Evolutionary conservation across 2,888 invertebrate species (phyloP).

Genomic region (Phragmatobia fuliginosa): DNA sequence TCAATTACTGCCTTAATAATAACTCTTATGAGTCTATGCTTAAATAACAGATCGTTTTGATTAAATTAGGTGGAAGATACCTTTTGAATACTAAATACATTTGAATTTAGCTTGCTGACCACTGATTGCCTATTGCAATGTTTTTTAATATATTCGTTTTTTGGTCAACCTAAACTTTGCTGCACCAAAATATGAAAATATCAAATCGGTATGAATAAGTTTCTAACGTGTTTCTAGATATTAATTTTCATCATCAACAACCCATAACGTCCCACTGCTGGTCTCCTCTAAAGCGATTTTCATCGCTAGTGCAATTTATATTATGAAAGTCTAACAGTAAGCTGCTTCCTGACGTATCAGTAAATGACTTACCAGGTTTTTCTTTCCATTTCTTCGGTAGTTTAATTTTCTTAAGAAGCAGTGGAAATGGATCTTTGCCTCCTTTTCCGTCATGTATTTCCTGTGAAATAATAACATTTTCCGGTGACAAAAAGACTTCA

Average conservation of each 20-base stretch:
- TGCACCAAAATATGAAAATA: not conserved
- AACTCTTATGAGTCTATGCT: not conserved
- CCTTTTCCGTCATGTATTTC: conserved; percentile 90
- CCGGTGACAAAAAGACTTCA: not conserved
- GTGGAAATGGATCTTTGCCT: conserved; percentile 92
- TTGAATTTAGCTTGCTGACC: not conserved
- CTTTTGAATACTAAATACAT: not conserved
- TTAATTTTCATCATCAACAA: no score
- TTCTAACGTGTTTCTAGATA: no score
- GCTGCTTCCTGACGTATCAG: not conserved
- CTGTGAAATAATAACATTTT: conserved; percentile 48
- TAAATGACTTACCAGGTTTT: conserved; percentile 75
- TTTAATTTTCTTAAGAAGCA: conserved; percentile 91
- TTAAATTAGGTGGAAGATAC: not conserved
- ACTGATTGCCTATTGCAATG: no score
- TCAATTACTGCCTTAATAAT: not conserved
- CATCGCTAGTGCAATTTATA: no score
- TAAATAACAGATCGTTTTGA: not conserved
- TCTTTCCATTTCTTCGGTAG: conserved; percentile 91
- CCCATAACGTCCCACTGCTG: no score
- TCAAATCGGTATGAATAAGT: no score
- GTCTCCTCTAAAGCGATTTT: no score
- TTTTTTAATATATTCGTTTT: not conserved
- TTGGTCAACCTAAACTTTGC: not conserved
- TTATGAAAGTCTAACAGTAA: not conserved